These are phyloP conservation scores for Ara ararauna DNA, from an alignment of 2,797 vertebrate genomes.

Conservation along the genomic window DNA sequence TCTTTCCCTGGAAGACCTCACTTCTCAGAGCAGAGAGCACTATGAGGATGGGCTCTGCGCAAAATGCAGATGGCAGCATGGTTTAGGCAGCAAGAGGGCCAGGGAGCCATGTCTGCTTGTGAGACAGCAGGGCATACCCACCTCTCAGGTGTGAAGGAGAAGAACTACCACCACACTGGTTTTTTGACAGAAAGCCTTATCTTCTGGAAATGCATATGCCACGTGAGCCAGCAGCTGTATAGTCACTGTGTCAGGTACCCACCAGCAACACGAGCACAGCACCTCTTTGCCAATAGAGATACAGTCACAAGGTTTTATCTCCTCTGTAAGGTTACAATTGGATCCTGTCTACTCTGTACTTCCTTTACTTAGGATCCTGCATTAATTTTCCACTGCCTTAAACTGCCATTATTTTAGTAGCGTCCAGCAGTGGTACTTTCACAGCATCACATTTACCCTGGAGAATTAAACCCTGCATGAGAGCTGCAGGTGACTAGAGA, in stretches of 20 bases:
- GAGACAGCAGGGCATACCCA: fast-evolving
- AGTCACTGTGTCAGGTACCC: not conserved
- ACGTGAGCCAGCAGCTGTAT: not conserved
- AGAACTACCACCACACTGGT: not conserved
- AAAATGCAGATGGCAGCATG: not conserved
- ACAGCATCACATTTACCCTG: not conserved
- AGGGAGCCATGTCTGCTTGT: not conserved
- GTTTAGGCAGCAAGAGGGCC: not conserved
- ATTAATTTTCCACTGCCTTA: not conserved
- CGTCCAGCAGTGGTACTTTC: not conserved
- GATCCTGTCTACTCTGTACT: not conserved
- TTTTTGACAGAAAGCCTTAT: not conserved
- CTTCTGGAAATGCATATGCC: not conserved
- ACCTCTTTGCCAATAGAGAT: not conserved
- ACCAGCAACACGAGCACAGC: not conserved
- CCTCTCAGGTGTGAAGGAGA: not conserved
- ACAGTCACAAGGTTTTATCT: not conserved
- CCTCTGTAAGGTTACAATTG: not conserved
- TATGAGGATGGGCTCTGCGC: not conserved
- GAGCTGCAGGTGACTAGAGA: not conserved
- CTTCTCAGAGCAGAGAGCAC: not conserved
- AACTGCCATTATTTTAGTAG: not conserved
- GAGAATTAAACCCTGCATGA: not conserved
- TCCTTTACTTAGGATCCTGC: not conserved
- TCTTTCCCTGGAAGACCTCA: not conserved